phyloP scores from a whole-genome alignment of 1,140 invertebrate genomes.

The Pseudomyrmex pallidus region DNA sequence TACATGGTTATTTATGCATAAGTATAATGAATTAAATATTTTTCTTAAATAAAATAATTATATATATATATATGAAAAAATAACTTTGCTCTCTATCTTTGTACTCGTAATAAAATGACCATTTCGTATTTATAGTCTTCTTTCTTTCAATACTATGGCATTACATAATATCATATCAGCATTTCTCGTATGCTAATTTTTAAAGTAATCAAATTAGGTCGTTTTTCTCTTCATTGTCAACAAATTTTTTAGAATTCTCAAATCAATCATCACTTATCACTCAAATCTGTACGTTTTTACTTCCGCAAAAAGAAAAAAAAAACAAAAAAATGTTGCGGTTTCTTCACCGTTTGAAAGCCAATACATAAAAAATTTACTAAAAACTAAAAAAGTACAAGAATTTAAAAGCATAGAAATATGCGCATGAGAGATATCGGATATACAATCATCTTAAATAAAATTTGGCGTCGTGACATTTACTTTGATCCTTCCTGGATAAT shows the following conservation, averaged over 20 bases:
- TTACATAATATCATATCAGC: slow-evolving; percentile 37
- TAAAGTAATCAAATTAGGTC: slow-evolving; percentile 15
- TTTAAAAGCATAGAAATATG: slow-evolving; percentile 65
- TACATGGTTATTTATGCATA: slow-evolving; percentile 6
- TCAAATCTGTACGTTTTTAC: slow-evolving; percentile 41
- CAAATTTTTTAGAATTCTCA: slow-evolving; percentile 27
- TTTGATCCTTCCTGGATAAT: slow-evolving; percentile 61
- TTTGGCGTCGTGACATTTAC: slow-evolving; percentile 67
- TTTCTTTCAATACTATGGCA: slow-evolving; percentile 42
- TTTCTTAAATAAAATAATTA: slow-evolving; percentile 33
- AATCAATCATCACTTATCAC: slow-evolving; percentile 58
- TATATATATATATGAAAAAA: slow-evolving; percentile 14
- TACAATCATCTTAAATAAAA: slow-evolving; percentile 57
- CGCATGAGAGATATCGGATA: slow-evolving; percentile 60
- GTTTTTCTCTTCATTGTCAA: not conserved
- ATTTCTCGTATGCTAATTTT: slow-evolving; percentile 40
- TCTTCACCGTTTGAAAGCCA: slow-evolving; percentile 71
- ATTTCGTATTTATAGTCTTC: not conserved
- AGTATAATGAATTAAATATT: slow-evolving; percentile 45
- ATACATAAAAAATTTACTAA: slow-evolving; percentile 66
- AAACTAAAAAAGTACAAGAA: slow-evolving; percentile 63
- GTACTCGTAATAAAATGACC: slow-evolving; percentile 49
- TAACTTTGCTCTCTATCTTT: slow-evolving; percentile 47
- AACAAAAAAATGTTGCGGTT: slow-evolving; percentile 33
- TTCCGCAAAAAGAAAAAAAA: not conserved